Evolutionary conservation across 2,113 vertebrate species (phyloP).

Genomic region (Siniperca knerii): DNA sequence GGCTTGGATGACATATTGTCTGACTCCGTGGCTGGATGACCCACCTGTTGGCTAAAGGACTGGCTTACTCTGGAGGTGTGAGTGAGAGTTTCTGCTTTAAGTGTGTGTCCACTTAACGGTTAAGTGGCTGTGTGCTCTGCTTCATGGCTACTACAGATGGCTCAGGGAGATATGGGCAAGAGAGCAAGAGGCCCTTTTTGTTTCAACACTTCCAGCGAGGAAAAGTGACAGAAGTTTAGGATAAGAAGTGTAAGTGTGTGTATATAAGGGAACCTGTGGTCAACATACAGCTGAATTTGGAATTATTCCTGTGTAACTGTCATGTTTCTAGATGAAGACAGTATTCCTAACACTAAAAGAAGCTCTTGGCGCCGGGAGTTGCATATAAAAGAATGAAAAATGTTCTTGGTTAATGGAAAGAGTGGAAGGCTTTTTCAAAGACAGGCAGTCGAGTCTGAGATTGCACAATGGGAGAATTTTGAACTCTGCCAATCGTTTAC

Average conservation of each 20-base stretch:
- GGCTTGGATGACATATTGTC: slow-evolving; percentile 48
- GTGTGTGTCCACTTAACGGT: slow-evolving; percentile 80
- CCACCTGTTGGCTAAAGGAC: slow-evolving; percentile 58
- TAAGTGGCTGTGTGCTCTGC: slow-evolving; percentile 73
- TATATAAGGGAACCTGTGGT: neutral
- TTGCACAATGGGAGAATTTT: slow-evolving; percentile 75
- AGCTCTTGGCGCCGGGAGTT: slow-evolving; percentile 14
- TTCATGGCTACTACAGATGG: slow-evolving; percentile 76
- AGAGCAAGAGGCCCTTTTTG: slow-evolving; percentile 22
- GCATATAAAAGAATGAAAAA: slow-evolving; percentile 53
- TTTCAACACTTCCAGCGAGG: neutral
- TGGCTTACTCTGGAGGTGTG: slow-evolving; percentile 25
- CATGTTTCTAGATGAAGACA: slow-evolving; percentile 23
- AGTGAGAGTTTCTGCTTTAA: slow-evolving; percentile 67
- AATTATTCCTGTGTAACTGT: slow-evolving; percentile 32
- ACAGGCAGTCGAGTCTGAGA: slow-evolving; percentile 43
- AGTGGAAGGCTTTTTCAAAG: slow-evolving; percentile 60
- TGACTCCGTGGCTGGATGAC: slow-evolving; percentile 48
- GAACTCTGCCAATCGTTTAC: slow-evolving; percentile 75
- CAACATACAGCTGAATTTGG: slow-evolving; percentile 13
- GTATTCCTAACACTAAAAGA: slow-evolving; percentile 17
- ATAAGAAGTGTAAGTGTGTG: slow-evolving; percentile 10
- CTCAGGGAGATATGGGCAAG: slow-evolving; percentile 65
- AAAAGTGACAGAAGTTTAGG: slow-evolving; percentile 17
- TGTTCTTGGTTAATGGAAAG: slow-evolving; percentile 51